A percentile compares a stretch with the other conserved stretches of the same genome.
Evolutionary conservation across 2,797 vertebrate genomes (phyloP).

Genomic region (Apogon hyalosoma): DNA sequence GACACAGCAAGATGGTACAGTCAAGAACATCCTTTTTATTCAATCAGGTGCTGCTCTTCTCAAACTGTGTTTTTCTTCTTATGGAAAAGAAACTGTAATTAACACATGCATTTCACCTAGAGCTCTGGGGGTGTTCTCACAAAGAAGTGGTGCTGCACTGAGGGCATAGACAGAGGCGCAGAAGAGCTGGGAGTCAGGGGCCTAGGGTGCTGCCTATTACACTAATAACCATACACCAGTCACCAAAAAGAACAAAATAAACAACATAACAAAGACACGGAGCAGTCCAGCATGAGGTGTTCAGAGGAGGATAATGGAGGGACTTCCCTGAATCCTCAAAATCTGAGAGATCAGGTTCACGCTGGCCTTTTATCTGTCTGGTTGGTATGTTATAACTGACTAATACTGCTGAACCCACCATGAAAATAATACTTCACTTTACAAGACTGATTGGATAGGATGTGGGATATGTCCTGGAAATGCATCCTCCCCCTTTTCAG

Average conservation of each 20-base stretch:
- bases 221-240: constrained; percentile 76
- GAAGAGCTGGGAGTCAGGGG: constrained; percentile 70
- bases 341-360: constrained; percentile 58
- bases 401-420: constrained; percentile 80
- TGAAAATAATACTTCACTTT: constrained; percentile 80
- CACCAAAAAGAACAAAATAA: constrained; percentile 74
- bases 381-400: constrained; percentile 71
- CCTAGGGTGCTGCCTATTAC: constrained; percentile 71
- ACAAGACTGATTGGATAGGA: constrained; percentile 68
- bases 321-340: constrained; percentile 58
- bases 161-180: constrained; percentile 73
- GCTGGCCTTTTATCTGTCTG: constrained; percentile 54
- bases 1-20: constrained; percentile 76
- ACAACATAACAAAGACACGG: constrained; percentile 78
- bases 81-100: constrained; percentile 93
- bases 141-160: constrained; percentile 77
- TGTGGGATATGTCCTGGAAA: constrained; percentile 67
- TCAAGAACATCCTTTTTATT: constrained; percentile 93
- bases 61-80: constrained; percentile 90
- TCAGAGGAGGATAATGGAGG: constrained; percentile 64
- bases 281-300: constrained; percentile 75
- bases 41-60: constrained; percentile 90
- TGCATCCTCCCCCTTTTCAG: constrained; percentile 62
- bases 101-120: constrained; percentile 91
- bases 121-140: constrained; percentile 84